A percentile compares a stretch with the other conserved stretches of the same genome.
Evolutionary conservation across 1,140 invertebrate species (phyloP).

Genomic region (Rhopalosiphum maidis): DNA sequence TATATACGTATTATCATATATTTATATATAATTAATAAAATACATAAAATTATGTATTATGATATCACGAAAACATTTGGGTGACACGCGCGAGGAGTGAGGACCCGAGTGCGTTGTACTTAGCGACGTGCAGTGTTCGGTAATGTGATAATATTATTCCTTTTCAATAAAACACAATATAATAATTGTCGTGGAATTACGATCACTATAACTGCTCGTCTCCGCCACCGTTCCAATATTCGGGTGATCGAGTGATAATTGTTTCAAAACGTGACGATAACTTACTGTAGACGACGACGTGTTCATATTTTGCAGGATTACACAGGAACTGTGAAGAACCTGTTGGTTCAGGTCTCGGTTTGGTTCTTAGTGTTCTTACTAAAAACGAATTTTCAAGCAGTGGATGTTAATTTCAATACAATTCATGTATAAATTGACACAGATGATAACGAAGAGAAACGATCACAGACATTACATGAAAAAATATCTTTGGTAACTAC

Average conservation of each 20-base stretch:
- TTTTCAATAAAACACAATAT: not conserved
- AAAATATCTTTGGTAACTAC: no score
- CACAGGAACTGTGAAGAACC: not conserved
- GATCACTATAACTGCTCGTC: not conserved
- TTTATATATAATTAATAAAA: no score
- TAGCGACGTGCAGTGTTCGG: not conserved
- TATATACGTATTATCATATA: not conserved
- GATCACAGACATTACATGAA: no score
- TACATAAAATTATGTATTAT: no score
- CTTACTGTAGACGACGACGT: not conserved
- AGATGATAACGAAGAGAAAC: no score
- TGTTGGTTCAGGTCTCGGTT: no score
- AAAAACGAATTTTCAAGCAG: no score
- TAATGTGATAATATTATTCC: not conserved
- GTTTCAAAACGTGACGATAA: not conserved
- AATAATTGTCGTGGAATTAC: not conserved
- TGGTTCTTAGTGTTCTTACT: no score
- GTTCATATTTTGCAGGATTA: not conserved
- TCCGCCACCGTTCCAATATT: not conserved
- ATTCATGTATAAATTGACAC: no score
- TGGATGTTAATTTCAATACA: no score
- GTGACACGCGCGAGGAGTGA: not conserved
- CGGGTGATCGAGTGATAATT: not conserved
- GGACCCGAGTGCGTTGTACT: not conserved
- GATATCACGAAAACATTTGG: not conserved